Evolutionary conservation across 2,113 vertebrate species (phyloP), one percentile per base, ranked within the genome.

Genomic region (Cepphus grylle): DNA sequence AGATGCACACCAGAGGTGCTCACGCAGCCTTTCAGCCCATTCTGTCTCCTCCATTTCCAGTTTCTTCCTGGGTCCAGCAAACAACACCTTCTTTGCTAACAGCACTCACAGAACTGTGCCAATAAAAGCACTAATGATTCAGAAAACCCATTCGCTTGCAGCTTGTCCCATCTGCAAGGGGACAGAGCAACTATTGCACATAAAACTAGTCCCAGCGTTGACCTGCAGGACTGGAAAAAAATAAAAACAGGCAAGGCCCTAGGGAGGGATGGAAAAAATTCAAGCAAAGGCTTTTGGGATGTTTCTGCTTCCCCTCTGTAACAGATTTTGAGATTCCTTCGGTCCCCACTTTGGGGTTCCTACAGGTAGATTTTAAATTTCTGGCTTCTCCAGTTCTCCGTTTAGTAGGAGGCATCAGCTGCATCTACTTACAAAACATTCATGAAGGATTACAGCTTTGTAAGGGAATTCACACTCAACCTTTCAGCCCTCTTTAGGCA

Each of bases 401-500:
- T 78, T 88, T 59, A 76, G 32, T 34, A 53, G 65, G 25, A 85
- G 16, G 47, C 84, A 89, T 69, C 86, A 79, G 73, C 87, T 94
- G 67, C 80, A 88, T 78, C 59, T 73, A 62, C 43, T 87, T 87
- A 72, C 50, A 79, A 80, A 93, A 53, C 22, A 50, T 77, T 84
- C 49, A 52, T 5, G 27, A 86, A 66, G 50, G 83, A 95, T 96
- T 94, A 96, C 49, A 88, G 80, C 65, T 95, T 45, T 91, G 61
- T 56, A 79, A 76, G 65, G 67, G 90, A 96, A 91, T 93, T 88
- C 94, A 79, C 52, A 90, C 49, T 78, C 86, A 91, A 67, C 80
- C 74, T 94, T 89, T 72, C 89, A 87, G 82, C 23, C 83, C 86
- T 86, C 85, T 79, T 91, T 90, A 91, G 89, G 65, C 61, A 89